Conservation (phyloP, 1,140 invertebrate genomes). For the Archegozetes longisetosus region DNA sequence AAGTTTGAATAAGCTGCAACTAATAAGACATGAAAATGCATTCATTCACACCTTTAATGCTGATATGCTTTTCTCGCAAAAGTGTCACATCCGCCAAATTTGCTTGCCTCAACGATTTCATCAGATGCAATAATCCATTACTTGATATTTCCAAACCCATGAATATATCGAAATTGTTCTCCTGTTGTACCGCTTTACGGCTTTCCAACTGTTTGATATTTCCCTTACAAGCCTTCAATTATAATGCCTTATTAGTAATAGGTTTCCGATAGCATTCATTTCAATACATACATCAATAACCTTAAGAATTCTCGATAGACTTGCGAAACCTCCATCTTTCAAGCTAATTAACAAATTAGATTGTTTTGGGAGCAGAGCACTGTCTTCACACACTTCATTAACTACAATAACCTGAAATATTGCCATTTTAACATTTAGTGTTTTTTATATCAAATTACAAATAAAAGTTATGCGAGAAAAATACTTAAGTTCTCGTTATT, state of each 20-base stretch:
- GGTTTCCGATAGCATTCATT: neutral
- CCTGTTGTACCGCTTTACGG: constrained; percentile 47
- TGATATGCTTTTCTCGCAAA: constrained; percentile 60
- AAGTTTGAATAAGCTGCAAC: neutral
- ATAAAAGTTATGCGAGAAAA: neutral
- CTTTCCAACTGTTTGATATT: constrained; percentile 74
- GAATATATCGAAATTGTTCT: constrained; percentile 64
- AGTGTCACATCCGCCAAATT: constrained; percentile 52
- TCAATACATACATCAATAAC: constrained; percentile 51
- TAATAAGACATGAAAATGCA: too few relatives aligned
- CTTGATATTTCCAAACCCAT: constrained; percentile 67
- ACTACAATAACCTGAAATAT: constrained; percentile 12
- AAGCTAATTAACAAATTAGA: constrained; percentile 62
- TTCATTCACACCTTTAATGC: constrained; percentile 46
- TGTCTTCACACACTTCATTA: constrained; percentile 10
- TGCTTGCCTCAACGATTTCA: constrained; percentile 45
- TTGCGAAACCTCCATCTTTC: constrained; percentile 59
- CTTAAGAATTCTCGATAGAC: constrained; percentile 67
- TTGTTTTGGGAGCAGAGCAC: constrained; percentile 36
- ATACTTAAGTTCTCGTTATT: too few relatives aligned
- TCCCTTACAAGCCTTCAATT: constrained; percentile 57
- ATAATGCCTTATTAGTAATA: neutral
- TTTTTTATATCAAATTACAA: neutral
- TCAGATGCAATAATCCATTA: constrained; percentile 55
- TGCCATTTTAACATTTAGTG: neutral